phyloP scores from a whole-genome alignment of 2,888 invertebrate genomes.

The Smittia sp. region DNA sequence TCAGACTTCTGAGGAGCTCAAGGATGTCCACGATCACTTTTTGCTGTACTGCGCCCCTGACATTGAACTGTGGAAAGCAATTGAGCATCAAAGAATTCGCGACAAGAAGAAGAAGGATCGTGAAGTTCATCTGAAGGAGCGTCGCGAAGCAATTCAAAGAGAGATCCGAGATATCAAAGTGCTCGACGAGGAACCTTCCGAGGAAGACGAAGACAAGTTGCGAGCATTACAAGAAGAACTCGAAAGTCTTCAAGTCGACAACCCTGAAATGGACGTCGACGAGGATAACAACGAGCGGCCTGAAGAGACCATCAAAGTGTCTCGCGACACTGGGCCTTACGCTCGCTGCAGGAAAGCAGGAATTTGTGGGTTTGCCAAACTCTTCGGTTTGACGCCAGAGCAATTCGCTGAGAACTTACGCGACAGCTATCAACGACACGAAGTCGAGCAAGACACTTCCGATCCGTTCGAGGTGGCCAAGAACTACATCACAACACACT shows the following conservation, averaged over 20 bases:
- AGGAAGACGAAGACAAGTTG: conserved; percentile 60
- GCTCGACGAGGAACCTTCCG: conserved; percentile 47
- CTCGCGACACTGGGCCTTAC: conserved; percentile 84
- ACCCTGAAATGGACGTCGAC: conserved; percentile 52
- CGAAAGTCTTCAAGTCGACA: conserved; percentile 50
- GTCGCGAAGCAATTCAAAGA: conserved; percentile 44
- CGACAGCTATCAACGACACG: conserved; percentile 92
- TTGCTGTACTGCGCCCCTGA: conserved; percentile 86
- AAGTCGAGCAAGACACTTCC: conserved; percentile 88
- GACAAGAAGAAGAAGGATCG: conserved; percentile 44
- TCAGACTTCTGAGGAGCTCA: conserved; percentile 85
- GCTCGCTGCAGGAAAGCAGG: conserved; percentile 82
- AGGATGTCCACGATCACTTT: conserved; percentile 92
- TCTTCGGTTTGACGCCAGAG: conserved; percentile 90
- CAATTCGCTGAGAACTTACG: conserved; percentile 95
- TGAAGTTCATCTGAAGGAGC: conserved; percentile 44
- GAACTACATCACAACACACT: conserved; percentile 68
- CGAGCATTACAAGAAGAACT: conserved; percentile 42
- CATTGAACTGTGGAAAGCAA: conserved; percentile 66
- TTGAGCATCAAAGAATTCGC: conserved; percentile 58
- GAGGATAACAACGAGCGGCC: conserved; percentile 59
- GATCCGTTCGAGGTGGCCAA: conserved; percentile 80
- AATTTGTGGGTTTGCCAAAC: conserved; percentile 78
- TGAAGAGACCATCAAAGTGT: conserved; percentile 74
- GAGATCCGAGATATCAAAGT: conserved; percentile 49